Evolutionary conservation across 2,797 vertebrate genomes (phyloP).

Genomic region (Rhinogobio ventralis): DNA sequence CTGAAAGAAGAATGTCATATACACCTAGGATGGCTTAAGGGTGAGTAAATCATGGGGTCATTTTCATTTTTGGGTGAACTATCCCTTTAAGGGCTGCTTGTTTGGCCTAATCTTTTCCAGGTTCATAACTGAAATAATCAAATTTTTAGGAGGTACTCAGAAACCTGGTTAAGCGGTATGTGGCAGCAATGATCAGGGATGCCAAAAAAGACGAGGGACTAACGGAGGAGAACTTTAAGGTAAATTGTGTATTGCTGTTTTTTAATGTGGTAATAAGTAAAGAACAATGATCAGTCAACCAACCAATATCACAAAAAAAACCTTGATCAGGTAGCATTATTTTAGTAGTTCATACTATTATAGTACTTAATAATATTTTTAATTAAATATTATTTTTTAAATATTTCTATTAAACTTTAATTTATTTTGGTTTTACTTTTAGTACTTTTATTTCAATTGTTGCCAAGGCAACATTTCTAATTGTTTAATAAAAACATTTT

Average conservation of each 20-base stretch:
- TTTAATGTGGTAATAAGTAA: background rate
- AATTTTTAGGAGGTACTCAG: conserved; percentile 90
- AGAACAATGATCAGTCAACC: background rate
- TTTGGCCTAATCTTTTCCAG: conserved; percentile 1
- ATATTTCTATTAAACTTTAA: background rate
- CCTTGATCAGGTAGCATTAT: background rate
- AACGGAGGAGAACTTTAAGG: conserved; percentile 99
- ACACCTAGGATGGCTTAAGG: too few relatives aligned
- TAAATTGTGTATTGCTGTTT: conserved; percentile 60
- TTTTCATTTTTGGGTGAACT: too few relatives aligned
- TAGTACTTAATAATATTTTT: background rate
- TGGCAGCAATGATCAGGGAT: conserved; percentile 99
- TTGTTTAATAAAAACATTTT: too few relatives aligned
- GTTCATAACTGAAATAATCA: background rate
- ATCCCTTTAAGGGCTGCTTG: background rate
- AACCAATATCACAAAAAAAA: background rate
- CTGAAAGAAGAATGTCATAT: too few relatives aligned
- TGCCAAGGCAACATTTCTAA: too few relatives aligned
- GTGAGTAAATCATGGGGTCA: too few relatives aligned
- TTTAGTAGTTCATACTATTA: background rate
- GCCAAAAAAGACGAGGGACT: conserved; percentile 97
- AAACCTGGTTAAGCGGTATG: conserved; percentile 96
- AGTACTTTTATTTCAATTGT: too few relatives aligned
- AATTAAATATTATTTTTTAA: background rate
- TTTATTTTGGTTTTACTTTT: too few relatives aligned